Base-by-base conservation (phyloP, 2,797 vertebrate species). In the Xiphophorus birchmanni region DNA sequence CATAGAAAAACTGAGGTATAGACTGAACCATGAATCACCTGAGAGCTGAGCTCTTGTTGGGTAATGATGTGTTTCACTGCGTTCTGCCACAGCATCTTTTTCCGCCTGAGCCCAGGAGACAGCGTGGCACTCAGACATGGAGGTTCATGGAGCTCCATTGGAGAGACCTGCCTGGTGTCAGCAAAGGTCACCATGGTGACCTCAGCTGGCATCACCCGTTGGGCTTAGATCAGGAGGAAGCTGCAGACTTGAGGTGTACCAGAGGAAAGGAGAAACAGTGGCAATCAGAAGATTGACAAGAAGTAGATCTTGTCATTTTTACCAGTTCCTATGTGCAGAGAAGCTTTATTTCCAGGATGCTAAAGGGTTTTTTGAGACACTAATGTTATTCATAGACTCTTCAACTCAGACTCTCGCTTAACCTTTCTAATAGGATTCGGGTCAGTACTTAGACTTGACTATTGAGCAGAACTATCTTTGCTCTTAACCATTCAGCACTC, bases 1-100 rank as follows among this genome's bases (percentile, higher is more conserved):
- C 2, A 72, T 26, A 72, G 26, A 72, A 17, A 72, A 45, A 18
- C 42, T 18, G 29, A 72, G 42, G 13, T 32, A 17, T 29, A 15
- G n/a, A 44, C 69, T 44, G 29, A 52, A 73, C 40, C 21, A 11
- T 52, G 60, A 74, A 13, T 89, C 86, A 95, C 93, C 85, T 95
- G 92, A 58, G 90, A 83, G 7, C 79, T 93, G 40, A 94, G 89
- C 81, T 95, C 93, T 82, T 88, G 87, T 80, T 96, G 94, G 85
- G 76, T 94, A 12, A 95, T 94, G 84, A 96, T 94, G 87, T 95
- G 94, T 85, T 96, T 96, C 9, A 95, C 92, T 0, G 96, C 94
- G 0, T 94, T 96, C 81, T 96, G 93, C 96, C 95, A 96, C 75
- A 95, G 92, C 91, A 92, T 94, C 85, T 94, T 94, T 81, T 96